Percentiles rank a stretch among this genome's conserved stretches.
phyloP scores from a whole-genome alignment of 2,113 vertebrate species.

The Laticauda colubrina region DNA sequence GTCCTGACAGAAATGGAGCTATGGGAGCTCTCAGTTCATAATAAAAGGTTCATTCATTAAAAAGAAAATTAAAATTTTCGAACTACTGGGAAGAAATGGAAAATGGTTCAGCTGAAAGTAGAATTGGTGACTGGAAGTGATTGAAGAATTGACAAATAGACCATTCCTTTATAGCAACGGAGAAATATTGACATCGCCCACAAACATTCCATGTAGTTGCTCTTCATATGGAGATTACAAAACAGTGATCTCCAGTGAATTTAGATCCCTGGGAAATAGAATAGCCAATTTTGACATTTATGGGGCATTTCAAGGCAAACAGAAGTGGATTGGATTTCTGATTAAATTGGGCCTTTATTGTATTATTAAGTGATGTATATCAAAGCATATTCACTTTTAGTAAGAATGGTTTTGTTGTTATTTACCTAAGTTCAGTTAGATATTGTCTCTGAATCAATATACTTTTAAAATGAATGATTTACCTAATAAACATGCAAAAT shows the following conservation, averaged over 20 bases:
- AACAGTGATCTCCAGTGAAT: background rate
- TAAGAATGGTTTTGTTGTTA: conserved; percentile 30
- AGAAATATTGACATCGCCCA: background rate
- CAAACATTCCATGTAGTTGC: background rate
- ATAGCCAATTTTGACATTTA: background rate
- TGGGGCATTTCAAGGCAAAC: background rate
- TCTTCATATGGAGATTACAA: background rate
- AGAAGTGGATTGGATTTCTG: background rate
- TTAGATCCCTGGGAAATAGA: background rate
- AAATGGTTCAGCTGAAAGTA: background rate
- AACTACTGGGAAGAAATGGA: background rate
- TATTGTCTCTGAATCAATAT: conserved; percentile 40
- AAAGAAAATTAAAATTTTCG: background rate
- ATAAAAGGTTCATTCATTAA: background rate
- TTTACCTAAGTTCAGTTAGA: conserved; percentile 18
- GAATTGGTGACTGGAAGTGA: background rate
- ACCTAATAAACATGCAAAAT: conserved; percentile 58
- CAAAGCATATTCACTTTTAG: background rate
- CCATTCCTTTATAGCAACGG: background rate
- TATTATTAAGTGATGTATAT: background rate
- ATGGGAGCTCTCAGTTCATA: background rate
- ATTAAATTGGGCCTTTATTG: background rate
- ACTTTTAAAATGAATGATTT: conserved; percentile 52
- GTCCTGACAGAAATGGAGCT: background rate
- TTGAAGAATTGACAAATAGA: background rate